Evolutionary conservation across 2,888 invertebrate species (phyloP), one percentile per base, ranked within the genome.

Genomic region (Andrena bucephala): DNA sequence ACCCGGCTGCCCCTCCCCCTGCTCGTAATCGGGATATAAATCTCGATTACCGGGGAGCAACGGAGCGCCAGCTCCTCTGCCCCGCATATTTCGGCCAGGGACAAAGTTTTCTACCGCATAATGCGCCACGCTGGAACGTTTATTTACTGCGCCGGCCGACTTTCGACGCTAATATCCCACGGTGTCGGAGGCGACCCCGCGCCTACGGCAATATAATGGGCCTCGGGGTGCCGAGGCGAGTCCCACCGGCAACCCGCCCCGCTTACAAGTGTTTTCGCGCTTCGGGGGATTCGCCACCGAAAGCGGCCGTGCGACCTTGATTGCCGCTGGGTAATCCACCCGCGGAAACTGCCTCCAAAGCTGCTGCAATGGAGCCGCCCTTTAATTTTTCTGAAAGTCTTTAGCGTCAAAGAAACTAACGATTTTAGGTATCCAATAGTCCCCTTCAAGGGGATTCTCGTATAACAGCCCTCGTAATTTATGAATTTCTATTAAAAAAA

Each of bases 261-360:
- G 83, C 85, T 87, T 88, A 87, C 89, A 83, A 86, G 81, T 78
- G 89, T 88, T 89, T 87, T 88, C 88, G 85, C 89, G 81, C 88
- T 77, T 74, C 65, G 10, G 77, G 2, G 77, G 82, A 84, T 84
- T 86, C 85, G 83, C 10, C 8, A 27, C 57, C 24, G 79, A 79
- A 31, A 0, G n/a, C 8, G 33, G 36, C 4, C 7, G 10, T 2
- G 24, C n/a, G 10, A 33, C 62, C 36, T 63, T 16, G 2, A 24
- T 13, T 13, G 42, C 24, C 42, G 5, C 24, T 4, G 6, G 27
- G 36, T 36, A 20, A 62, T 36, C 42, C 27, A 24, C 13, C 57
- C 29, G 59, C 3, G 20, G 27, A 0, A 16, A 24, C 5, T 10
- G 33, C 33, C n/a, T 57, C 57, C 0, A 48, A 36, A 13, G 8